Evolutionary conservation across 2,888 invertebrate genomes (phyloP).

Genomic region (Campoplex capitator): DNA sequence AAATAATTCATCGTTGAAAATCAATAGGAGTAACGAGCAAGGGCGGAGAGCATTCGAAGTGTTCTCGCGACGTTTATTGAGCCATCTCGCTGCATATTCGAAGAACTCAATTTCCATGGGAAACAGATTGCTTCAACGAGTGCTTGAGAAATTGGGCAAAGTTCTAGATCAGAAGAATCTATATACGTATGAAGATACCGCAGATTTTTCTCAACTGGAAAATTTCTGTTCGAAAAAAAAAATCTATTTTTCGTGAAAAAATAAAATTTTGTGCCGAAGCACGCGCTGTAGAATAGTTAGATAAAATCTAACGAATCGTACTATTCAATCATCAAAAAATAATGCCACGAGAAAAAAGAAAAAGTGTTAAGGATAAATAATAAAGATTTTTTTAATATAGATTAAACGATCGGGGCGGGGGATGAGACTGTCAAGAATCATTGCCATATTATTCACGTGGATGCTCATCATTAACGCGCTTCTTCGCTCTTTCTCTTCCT

Average conservation of each 20-base stretch:
- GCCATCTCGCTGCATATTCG: background rate
- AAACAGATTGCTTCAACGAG: background rate
- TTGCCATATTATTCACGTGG: conserved; percentile 21
- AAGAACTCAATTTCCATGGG: background rate
- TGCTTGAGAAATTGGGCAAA: background rate
- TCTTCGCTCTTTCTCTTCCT: conserved; percentile 18
- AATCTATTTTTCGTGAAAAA: background rate
- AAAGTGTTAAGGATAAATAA: background rate
- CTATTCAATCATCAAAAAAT: background rate
- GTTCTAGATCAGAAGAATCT: background rate
- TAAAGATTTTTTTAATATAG: background rate
- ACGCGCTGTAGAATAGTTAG: no score
- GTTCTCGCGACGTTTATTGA: background rate
- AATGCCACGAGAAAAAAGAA: background rate
- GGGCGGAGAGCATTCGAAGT: background rate
- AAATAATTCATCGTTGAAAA: background rate
- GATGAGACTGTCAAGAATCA: conserved; percentile 20
- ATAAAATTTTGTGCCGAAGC: background rate
- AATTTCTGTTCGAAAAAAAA: background rate
- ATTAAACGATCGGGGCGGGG: background rate
- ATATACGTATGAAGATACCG: background rate
- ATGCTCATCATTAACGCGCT: background rate
- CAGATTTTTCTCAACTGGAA: background rate
- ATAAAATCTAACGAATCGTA: background rate
- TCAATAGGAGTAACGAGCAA: background rate